Conservation (phyloP, 2,888 invertebrate species). For the Agrotis segetum region DNA sequence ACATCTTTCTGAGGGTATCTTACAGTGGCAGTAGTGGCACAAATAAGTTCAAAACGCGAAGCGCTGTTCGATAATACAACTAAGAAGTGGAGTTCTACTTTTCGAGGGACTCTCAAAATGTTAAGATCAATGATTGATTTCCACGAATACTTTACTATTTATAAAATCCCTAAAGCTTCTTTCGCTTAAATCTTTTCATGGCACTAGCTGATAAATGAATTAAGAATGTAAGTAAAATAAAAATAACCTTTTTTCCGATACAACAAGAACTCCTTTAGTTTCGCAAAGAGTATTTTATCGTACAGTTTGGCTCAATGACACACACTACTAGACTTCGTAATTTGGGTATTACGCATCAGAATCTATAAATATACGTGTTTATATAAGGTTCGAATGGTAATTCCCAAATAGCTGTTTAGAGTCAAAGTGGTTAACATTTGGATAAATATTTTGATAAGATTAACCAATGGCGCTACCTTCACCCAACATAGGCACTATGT, state of each 20-base stretch:
- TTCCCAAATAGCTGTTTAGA: not conserved
- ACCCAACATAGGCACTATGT: too few relatives aligned
- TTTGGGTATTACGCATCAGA: slow-evolving; percentile 19
- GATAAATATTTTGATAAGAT: slow-evolving; percentile 20
- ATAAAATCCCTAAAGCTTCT: too few relatives aligned
- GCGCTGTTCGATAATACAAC: too few relatives aligned
- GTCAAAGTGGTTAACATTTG: not conserved
- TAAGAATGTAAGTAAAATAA: too few relatives aligned
- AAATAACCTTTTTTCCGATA: not conserved
- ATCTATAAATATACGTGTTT: slow-evolving; percentile 16
- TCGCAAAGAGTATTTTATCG: not conserved
- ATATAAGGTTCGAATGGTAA: not conserved
- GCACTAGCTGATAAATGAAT: not conserved
- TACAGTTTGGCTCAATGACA: not conserved
- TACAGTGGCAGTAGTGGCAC: not conserved
- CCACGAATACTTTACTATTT: too few relatives aligned
- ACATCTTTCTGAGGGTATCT: not conserved
- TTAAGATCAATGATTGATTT: not conserved
- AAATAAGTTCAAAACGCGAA: too few relatives aligned
- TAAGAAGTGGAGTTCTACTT: not conserved
- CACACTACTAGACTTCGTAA: not conserved
- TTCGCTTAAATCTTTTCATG: too few relatives aligned
- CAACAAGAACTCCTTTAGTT: not conserved
- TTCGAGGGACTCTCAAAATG: not conserved
- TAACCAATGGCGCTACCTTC: too few relatives aligned